phyloP scores from a whole-genome alignment of 2,113 vertebrate species.

The Coptodon bakossiorum region DNA sequence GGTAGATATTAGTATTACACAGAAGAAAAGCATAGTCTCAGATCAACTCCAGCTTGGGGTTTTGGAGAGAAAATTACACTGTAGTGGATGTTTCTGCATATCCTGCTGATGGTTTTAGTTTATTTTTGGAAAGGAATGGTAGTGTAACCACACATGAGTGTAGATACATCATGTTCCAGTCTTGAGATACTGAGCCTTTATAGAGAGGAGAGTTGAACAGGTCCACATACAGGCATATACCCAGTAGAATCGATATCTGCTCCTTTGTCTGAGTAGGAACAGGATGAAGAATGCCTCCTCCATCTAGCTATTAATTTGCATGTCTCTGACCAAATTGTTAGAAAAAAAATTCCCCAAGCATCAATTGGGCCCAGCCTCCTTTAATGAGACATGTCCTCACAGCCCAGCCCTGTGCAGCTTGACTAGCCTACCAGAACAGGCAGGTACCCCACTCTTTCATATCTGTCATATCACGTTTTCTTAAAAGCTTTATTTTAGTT shows the following conservation, averaged over 20 bases:
- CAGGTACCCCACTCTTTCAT: neutral
- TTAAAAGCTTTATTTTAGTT: neutral
- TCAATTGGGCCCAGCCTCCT: neutral
- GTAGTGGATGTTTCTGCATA: neutral
- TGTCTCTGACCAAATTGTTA: neutral
- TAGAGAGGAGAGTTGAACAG: neutral
- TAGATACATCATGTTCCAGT: neutral
- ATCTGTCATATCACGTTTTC: neutral
- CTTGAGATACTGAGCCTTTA: neutral
- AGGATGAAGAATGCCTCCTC: neutral
- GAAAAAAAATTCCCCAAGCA: neutral
- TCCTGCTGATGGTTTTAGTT: neutral
- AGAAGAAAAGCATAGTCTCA: neutral
- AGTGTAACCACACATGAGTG: neutral
- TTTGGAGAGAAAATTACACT: neutral
- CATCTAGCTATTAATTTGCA: neutral
- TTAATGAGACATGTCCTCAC: neutral
- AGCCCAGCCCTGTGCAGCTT: neutral
- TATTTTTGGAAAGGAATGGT: neutral
- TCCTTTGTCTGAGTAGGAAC: neutral
- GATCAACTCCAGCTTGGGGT: neutral
- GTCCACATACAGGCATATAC: neutral
- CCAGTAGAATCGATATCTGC: neutral
- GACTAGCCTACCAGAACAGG: neutral
- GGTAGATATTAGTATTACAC: neutral